Evolutionary conservation across 2,113 vertebrate genomes (phyloP), one percentile per base, ranked within the genome.

Genomic region (Entelurus aequoreus): DNA sequence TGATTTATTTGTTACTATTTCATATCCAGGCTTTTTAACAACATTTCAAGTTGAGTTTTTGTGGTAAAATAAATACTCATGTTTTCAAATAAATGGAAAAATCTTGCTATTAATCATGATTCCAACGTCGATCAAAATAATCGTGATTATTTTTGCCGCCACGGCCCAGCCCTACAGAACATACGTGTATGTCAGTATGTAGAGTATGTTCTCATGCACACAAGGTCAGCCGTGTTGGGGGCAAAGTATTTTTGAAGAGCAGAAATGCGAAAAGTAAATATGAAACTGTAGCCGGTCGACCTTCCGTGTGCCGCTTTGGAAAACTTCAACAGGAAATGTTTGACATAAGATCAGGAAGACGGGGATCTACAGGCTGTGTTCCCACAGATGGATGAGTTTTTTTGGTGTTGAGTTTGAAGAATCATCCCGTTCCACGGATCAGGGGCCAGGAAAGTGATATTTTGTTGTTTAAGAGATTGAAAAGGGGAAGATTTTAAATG

Each of bases 211-310:
- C 71, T 69, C 72, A 65, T 6, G 1, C 68, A 71, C 47, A 66
- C 60, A 72, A 79, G 68, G 79, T 80, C 81, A 75, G 51, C 42
- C 52, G 16, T 54, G 63, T 72, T 47, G 7, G 62, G 54, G 68
- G 66, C 61, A 62, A 63, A 53, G 67, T 80, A 69, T 70, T 80
- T 84, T 63, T 82, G 66, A 82, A 78, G 64, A 74, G 11, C 62
- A 80, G 58, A 80, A 75, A 78, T 76, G 63, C 71, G 64, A 69
- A 77, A 75, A 71, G 80, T 68, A 77, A 78, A 83, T 50, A 69
- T 68, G 49, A 77, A 77, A 74, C 63, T 10, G 54, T 36, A 76
- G 67, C 75, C 19, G 65, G 5, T 47, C 4, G 74, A 70, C 63
- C 71, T 63, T 60, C 60, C 66, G 46, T 54, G 8, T 9, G 50